Evolutionary conservation across 2,888 invertebrate species (phyloP).

Genomic region (Sminthurinus aureus): DNA sequence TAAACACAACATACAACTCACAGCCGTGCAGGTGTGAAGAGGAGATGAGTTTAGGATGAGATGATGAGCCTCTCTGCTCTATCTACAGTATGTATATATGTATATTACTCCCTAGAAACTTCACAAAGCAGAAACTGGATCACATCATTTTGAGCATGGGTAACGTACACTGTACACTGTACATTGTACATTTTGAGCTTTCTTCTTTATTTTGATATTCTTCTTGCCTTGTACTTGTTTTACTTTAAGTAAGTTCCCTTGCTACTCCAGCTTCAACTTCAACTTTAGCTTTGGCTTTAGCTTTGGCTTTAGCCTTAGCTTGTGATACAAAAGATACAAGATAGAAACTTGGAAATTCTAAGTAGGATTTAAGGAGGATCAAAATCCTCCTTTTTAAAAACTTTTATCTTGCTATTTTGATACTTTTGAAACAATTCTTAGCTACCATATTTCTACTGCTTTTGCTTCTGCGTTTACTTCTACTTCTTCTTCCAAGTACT

Average conservation of each 20-base stretch:
- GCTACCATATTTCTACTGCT: no score
- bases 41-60: constrained; percentile 46
- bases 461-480: no score
- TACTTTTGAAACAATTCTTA: no score
- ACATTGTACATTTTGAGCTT: not conserved
- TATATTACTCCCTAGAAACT: constrained; percentile 16
- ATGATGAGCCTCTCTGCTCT: constrained; percentile 41
- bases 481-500: no score
- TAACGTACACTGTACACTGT: not conserved
- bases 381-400: no score
- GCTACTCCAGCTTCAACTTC: no score
- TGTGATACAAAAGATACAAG: no score
- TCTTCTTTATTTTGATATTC: not conserved
- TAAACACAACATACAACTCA: not conserved
- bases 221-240: not conserved
- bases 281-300: no score
- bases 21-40: constrained; percentile 42
- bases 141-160: not conserved
- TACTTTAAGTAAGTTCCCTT: not conserved
- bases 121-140: not conserved
- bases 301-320: no score
- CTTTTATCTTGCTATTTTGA: no score
- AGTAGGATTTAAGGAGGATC: no score
- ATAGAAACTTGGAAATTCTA: no score
- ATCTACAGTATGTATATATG: constrained; percentile 11